Conservation (phyloP, 2,888 invertebrate genomes). For the Pyrrhosoma nymphula region DNA sequence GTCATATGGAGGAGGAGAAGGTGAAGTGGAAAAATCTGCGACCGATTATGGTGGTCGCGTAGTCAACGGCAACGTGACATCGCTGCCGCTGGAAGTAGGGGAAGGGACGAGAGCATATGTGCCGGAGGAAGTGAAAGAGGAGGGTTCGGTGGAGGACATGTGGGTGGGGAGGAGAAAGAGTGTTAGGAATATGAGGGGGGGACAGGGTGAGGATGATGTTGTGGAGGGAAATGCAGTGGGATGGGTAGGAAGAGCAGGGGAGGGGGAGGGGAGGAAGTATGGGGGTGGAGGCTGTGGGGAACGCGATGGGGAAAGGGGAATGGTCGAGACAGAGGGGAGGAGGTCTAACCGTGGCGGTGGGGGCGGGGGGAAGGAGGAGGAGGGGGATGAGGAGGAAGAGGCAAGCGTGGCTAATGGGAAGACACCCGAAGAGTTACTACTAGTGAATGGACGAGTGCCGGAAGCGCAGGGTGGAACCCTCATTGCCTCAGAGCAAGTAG, state of each 20-base stretch:
- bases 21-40: background rate
- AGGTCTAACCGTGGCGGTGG: background rate
- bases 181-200: background rate
- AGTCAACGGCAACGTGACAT: background rate
- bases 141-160: constrained; percentile 24
- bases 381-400: background rate
- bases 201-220: background rate
- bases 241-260: background rate
- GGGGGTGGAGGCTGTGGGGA: background rate
- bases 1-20: background rate
- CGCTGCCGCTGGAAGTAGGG: background rate
- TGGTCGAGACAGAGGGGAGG: background rate
- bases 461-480: constrained; percentile 7
- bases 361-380: background rate
- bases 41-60: background rate
- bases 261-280: background rate
- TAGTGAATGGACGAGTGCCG: background rate
- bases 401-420: constrained; percentile 2
- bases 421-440: background rate
- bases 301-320: background rate
- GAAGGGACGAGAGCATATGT: constrained; percentile 17
- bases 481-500: constrained; percentile 3
- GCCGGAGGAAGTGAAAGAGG: background rate
- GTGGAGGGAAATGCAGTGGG: background rate
- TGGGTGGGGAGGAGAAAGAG: background rate